Percentiles rank a stretch among this genome's conserved stretches.
phyloP scores from a whole-genome alignment of 1,140 invertebrate genomes.

The Procambarus clarkii region DNA sequence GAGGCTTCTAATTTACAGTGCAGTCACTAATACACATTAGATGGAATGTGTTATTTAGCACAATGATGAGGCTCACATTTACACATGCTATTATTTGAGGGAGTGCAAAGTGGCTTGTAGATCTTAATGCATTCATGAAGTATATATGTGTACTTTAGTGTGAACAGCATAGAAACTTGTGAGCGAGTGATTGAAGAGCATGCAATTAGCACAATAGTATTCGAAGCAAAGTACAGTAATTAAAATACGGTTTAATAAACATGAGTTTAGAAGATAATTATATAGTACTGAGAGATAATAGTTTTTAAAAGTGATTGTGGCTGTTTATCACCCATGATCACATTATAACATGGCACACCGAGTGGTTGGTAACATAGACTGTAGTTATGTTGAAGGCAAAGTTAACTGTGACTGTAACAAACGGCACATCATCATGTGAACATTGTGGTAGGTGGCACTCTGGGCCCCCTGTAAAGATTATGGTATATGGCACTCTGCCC shows the following conservation, averaged over 20 bases:
- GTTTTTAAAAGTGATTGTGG: neutral
- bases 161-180: neutral
- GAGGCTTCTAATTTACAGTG: neutral
- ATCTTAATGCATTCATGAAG: neutral
- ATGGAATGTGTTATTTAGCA: neutral
- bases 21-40: neutral
- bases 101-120: neutral
- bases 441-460: too few relatives aligned
- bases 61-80: neutral
- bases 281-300: neutral
- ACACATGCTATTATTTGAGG: neutral
- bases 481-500: too few relatives aligned
- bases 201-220: slow-evolving; percentile 4
- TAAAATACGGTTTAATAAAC: too few relatives aligned
- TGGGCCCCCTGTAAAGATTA: too few relatives aligned
- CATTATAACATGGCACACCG: neutral
- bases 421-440: neutral
- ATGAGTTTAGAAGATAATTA: neutral
- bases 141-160: neutral
- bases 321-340: neutral
- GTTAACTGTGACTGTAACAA: neutral
- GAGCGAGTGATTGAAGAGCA: neutral
- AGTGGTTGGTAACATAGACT: neutral
- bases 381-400: neutral
- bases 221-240: neutral